Evolutionary conservation across 2,113 vertebrate genomes (phyloP).

Genomic region (Propithecus coquereli): DNA sequence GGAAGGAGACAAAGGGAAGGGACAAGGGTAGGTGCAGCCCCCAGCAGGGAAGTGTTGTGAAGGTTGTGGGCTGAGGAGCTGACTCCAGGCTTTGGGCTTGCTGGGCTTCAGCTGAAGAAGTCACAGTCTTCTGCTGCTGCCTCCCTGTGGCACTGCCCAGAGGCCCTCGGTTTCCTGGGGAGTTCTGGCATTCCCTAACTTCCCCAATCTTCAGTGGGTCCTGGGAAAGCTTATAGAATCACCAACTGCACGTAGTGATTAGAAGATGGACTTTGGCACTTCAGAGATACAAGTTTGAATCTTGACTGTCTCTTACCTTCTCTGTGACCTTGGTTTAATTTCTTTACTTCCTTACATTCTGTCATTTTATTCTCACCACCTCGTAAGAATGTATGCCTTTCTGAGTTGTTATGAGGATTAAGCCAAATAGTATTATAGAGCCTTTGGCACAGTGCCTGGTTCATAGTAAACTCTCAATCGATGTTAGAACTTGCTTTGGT

Average conservation of each 20-base stretch:
- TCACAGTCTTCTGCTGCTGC: background rate
- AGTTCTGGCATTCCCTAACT: background rate
- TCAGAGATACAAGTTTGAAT: background rate
- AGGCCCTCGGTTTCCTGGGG: background rate
- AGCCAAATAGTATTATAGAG: conserved; percentile 9
- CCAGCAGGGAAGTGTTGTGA: background rate
- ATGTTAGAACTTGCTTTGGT: conserved; percentile 58
- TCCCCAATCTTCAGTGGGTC: background rate
- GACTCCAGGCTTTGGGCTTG: background rate
- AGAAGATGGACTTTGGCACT: background rate
- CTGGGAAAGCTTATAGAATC: background rate
- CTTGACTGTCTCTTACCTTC: background rate
- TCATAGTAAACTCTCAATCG: conserved; percentile 53
- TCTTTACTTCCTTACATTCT: background rate
- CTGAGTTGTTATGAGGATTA: conserved; percentile 33
- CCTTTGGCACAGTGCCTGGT: conserved; percentile 52
- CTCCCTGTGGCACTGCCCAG: background rate
- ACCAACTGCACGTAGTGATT: rapidly evolving
- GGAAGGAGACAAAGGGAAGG: background rate
- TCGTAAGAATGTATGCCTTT: background rate
- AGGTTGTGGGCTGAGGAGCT: background rate
- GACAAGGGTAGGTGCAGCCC: background rate
- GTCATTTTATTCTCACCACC: background rate
- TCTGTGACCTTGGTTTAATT: background rate
- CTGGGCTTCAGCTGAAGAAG: background rate